Evolutionary conservation across 2,888 invertebrate genomes (phyloP), one percentile per base, ranked within the genome.

Genomic region (Serripes groenlandicus): DNA sequence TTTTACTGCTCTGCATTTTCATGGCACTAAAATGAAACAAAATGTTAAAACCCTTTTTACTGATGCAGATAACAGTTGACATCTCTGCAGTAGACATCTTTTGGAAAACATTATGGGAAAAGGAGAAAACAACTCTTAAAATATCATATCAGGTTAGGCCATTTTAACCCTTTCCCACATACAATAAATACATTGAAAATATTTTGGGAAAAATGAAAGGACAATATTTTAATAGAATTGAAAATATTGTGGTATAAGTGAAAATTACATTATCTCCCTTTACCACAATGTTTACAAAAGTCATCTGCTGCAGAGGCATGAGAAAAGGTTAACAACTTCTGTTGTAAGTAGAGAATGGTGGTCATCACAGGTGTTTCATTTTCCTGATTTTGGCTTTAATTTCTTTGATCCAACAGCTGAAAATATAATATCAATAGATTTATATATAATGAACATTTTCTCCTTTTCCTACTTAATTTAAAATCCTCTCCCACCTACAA

Each of bases 361-460:
- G 15, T 49, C 49, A 58, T 79, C n/a, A n/a, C n/a, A n/a, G n/a
- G n/a, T n/a, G n/a, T 23, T 15, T 56, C 56, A 2, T 56, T 56
- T 11, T 26, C 11, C 9, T 0, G 37, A 30, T 42, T 42, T 76
- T 69, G 81, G 79, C 49, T 87, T 90, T 30, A 91, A 79, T 62
- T 86, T 90, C 83, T 91, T 91, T 5, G 89, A 89, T 15, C 90
- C 90, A 23, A 91, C 90, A 85, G 90, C 91, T 91, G 90, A 42
- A 89, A 88, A 62, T n/a, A 66, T 11, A 49, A 49, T 49, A 2
- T n/a, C n/a, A n/a, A n/a, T n/a, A n/a, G n/a, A n/a, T n/a, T n/a
- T n/a, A n/a, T n/a, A n/a, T n/a, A n/a, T n/a, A n/a, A n/a, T n/a
- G n/a, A n/a, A n/a, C n/a, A n/a, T n/a, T n/a, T n/a, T n/a, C n/a